phyloP scores from a whole-genome alignment of 2,797 vertebrate species.

The Eleutherodactylus coqui region DNA sequence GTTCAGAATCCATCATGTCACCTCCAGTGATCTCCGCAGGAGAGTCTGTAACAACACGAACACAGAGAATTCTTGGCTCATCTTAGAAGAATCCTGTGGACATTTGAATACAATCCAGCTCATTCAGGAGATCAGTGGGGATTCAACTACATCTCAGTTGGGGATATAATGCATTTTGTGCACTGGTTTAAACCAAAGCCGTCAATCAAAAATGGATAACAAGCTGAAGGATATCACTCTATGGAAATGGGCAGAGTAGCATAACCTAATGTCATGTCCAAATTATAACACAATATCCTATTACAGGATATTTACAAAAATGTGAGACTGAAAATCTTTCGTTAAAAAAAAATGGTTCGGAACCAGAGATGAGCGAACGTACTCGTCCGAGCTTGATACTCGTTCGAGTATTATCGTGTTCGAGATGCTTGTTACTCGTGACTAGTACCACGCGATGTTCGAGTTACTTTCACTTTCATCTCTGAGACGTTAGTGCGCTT shows the following conservation, averaged over 20 bases:
- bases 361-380: too few relatives aligned
- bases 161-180: not conserved
- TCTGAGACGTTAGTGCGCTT: too few relatives aligned
- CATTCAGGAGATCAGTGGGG: not conserved
- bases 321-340: too few relatives aligned
- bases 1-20: conserved; percentile 17
- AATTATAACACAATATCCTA: not conserved
- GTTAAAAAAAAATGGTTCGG: too few relatives aligned
- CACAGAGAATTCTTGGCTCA: conserved; percentile 7
- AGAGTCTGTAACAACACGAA: not conserved
- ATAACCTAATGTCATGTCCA: not conserved
- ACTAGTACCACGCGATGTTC: too few relatives aligned
- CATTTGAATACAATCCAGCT: conserved; percentile 5
- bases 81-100: not conserved
- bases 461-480: too few relatives aligned
- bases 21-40: not conserved
- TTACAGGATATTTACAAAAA: not conserved
- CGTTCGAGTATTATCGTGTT: too few relatives aligned
- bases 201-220: not conserved
- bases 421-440: too few relatives aligned
- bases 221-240: not conserved
- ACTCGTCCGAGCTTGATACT: too few relatives aligned
- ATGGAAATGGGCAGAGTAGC: not conserved
- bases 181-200: not conserved
- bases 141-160: not conserved